Evolutionary conservation across 1,140 invertebrate genomes (phyloP).

Genomic region (Drosophila bocki): DNA sequence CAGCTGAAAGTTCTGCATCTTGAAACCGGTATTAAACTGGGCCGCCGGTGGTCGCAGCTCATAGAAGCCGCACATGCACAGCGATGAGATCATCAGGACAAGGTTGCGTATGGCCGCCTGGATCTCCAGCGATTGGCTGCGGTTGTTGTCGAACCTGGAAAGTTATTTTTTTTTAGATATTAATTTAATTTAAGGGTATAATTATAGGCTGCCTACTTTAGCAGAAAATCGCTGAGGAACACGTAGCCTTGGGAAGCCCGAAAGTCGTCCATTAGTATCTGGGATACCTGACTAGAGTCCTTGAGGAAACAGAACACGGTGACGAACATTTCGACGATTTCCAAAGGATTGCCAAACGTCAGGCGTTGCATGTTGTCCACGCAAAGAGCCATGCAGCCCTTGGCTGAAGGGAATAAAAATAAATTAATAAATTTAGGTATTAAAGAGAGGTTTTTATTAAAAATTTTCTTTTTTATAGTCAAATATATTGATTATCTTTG

Average conservation of each 20-base stretch:
- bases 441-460: not conserved
- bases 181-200: too few relatives aligned
- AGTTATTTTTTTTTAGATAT: too few relatives aligned
- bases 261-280: conserved; percentile 98
- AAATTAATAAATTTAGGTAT: not conserved
- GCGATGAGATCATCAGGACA: conserved; percentile 95
- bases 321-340: conserved; percentile 99
- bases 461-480: too few relatives aligned
- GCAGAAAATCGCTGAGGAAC: conserved; percentile 96
- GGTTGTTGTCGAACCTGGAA: conserved; percentile 90
- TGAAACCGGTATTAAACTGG: conserved; percentile 95
- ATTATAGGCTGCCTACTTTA: conserved; percentile 89
- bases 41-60: conserved; percentile 94
- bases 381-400: conserved; percentile 97
- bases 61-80: conserved; percentile 96
- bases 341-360: conserved; percentile 95
- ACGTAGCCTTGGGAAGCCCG: conserved; percentile 96
- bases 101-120: conserved; percentile 96
- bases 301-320: conserved; percentile 99
- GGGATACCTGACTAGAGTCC: conserved; percentile 98
- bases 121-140: conserved; percentile 90
- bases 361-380: conserved; percentile 98
- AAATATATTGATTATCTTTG: too few relatives aligned
- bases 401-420: conserved; percentile 88
- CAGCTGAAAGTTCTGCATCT: conserved; percentile 96